These are phyloP conservation scores for Cantharis flavilabris DNA, from an alignment of 2,888 invertebrate genomes.

Conservation along the genomic window DNA sequence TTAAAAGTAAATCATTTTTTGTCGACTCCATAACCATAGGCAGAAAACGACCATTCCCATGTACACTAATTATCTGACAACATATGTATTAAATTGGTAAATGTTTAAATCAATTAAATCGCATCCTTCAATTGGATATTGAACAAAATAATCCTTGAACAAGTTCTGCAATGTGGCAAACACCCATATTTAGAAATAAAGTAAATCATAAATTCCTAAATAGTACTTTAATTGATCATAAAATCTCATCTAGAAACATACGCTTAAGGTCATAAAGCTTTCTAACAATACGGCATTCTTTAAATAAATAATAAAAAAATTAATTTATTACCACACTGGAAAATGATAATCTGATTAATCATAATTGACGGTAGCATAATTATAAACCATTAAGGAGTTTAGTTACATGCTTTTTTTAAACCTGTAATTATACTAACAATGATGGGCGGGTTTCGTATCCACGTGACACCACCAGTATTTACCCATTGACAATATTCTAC, in stretches of 20 bases:
- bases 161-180: constrained; percentile 20
- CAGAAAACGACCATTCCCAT: neutral
- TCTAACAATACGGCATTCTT: constrained; percentile 28
- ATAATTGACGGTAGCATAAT: constrained; percentile 53
- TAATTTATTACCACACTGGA: constrained; percentile 16
- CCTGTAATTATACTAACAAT: constrained; percentile 53
- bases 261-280: constrained; percentile 18
- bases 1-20: constrained; percentile 1
- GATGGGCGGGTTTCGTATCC: constrained; percentile 46
- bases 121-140: constrained; percentile 16
- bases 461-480: constrained; percentile 36
- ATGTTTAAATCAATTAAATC: constrained; percentile 6
- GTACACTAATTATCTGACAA: constrained; percentile 1
- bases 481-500: constrained; percentile 41
- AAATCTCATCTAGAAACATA: constrained; percentile 19
- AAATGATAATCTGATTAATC: constrained; percentile 41
- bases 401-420: constrained; percentile 39
- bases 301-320: constrained; percentile 19
- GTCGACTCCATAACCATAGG: neutral
- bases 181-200: constrained; percentile 14
- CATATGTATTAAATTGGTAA: constrained; percentile 2
- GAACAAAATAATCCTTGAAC: constrained; percentile 22
- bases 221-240: constrained; percentile 24
- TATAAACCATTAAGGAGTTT: constrained; percentile 49
- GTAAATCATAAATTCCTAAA: constrained; percentile 28